Percentiles rank a stretch among this genome's conserved stretches.
These are phyloP conservation scores for Beaufortia kweichowensis DNA, from an alignment of 2,113 vertebrate species.

Conservation along the genomic window DNA sequence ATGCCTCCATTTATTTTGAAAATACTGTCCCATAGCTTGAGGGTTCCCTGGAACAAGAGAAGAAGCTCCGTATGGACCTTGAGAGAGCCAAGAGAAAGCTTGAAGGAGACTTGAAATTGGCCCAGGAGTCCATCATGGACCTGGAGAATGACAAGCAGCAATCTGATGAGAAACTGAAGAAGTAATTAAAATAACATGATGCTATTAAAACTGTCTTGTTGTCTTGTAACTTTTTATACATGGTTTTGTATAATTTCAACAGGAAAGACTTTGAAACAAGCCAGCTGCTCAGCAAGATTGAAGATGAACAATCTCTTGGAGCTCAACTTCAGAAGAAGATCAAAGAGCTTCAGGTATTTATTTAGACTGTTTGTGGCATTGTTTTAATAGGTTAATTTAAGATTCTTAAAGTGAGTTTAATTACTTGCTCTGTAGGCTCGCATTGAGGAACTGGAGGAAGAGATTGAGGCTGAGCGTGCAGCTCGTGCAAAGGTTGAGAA, in stretches of 20 bases:
- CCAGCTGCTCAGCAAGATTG: conserved; percentile 56
- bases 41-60: conserved; percentile 65
- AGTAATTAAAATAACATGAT: conserved; percentile 41
- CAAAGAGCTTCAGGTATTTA: conserved; percentile 56
- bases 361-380: not conserved
- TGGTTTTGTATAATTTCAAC: not conserved
- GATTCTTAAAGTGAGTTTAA: not conserved
- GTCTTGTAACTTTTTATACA: not conserved
- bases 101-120: conserved; percentile 68
- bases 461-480: conserved; percentile 65
- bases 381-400: not conserved
- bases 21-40: conserved; percentile 29
- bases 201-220: not conserved
- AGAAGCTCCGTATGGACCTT: conserved; percentile 67
- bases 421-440: conserved; percentile 28
- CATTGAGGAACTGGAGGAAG: conserved; percentile 51
- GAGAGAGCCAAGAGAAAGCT: conserved; percentile 68
- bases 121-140: conserved; percentile 66
- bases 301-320: conserved; percentile 58
- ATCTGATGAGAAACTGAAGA: conserved; percentile 63
- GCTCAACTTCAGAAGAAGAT: conserved; percentile 60
- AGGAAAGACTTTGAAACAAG: conserved; percentile 60
- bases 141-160: conserved; percentile 65
- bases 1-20: not conserved
- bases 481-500: conserved; percentile 59